phyloP scores from a whole-genome alignment of 1,140 invertebrate genomes.

The Argopecten irradians region DNA sequence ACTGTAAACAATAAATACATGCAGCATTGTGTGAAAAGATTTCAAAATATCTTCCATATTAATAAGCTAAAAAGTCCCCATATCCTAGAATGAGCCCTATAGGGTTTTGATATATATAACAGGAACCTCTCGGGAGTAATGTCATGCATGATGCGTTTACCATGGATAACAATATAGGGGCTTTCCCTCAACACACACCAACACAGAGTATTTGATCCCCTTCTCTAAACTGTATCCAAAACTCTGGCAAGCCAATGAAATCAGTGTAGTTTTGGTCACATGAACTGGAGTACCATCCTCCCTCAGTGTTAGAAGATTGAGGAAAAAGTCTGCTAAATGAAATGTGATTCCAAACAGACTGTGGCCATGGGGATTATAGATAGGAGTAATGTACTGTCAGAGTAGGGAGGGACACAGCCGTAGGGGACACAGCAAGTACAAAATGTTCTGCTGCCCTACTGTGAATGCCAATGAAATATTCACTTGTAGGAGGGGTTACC shows the following conservation, averaged over 20 bases:
- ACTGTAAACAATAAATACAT: background rate
- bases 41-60: background rate
- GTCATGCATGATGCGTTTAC: constrained; percentile 4
- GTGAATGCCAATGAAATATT: background rate
- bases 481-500: background rate
- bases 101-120: too few relatives aligned
- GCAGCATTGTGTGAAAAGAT: background rate
- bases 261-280: background rate
- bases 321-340: constrained; percentile 16
- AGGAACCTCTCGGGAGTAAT: background rate
- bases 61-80: background rate
- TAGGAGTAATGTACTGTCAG: background rate
- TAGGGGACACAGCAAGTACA: background rate
- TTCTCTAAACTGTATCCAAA: constrained; percentile 29
- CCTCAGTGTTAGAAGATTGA: background rate
- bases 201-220: constrained; percentile 19
- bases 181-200: background rate
- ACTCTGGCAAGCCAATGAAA: constrained; percentile 34
- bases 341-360: constrained; percentile 13
- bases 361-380: background rate
- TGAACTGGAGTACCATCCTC: background rate
- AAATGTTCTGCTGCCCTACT: background rate
- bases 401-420: background rate
- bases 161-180: background rate
- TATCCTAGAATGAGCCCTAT: background rate